These are phyloP conservation scores for Sebastes diaconus DNA, from an alignment of 2,797 vertebrate genomes.

Conservation along the genomic window DNA sequence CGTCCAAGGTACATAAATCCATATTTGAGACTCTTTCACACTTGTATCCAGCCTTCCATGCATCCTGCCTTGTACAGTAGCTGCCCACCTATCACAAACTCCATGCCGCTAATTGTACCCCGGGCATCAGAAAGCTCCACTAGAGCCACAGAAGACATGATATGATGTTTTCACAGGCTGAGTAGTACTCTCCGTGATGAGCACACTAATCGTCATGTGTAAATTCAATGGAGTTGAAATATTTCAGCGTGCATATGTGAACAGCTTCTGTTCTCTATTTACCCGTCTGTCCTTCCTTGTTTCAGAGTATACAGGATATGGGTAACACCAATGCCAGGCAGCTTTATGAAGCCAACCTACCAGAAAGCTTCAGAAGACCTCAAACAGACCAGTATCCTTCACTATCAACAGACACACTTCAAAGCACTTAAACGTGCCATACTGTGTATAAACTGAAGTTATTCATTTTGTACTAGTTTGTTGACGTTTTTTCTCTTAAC, in stretches of 20 bases:
- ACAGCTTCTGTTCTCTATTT: not conserved
- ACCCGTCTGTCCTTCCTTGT: not conserved
- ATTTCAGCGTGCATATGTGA: not conserved
- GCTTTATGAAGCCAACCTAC: slow-evolving; percentile 94
- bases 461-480: not conserved
- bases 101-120: not conserved
- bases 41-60: not conserved
- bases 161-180: not conserved
- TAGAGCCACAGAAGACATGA: not conserved
- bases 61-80: not conserved
- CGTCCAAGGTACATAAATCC: not conserved
- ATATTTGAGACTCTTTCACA: not conserved
- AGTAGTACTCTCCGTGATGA: not conserved
- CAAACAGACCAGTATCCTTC: slow-evolving; percentile 98
- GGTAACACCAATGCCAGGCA: slow-evolving; percentile 93
- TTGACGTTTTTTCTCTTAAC: slow-evolving; percentile 43
- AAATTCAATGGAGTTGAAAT: not conserved
- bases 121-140: not conserved
- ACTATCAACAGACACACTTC: not conserved
- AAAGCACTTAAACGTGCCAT: not conserved
- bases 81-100: not conserved
- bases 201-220: not conserved
- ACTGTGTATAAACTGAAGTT: not conserved
- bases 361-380: slow-evolving; percentile 95
- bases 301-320: slow-evolving; percentile 95